Base-by-base conservation (phyloP, 2,797 vertebrate species). In the Monodelphis domestica region DNA sequence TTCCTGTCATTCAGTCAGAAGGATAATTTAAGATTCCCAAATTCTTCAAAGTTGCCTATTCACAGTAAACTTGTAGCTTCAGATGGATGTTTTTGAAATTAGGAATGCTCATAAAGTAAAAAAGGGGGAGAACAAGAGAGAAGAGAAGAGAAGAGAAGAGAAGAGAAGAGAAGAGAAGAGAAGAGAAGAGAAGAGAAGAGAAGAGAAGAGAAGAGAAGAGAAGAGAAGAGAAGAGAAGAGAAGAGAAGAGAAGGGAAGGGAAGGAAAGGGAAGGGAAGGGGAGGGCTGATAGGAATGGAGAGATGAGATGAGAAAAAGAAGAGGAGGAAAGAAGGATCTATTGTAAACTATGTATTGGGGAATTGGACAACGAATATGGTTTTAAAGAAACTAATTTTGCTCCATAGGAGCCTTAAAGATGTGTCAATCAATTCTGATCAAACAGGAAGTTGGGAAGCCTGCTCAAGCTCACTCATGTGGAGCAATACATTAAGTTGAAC, bases 361-460 rank as follows among this genome's bases (percentile, higher is more conserved):
- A 95, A 90, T 87, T 11, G 92, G 92, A 96, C 88, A 94, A 89
- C 97, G 95, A 93, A 94, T 90, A 89, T 94, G 54, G 89, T 54
- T 92, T 97, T 91, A 89, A 30, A 96, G 91, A 93, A 97, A 96
- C 54, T 53, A 87, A 92, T 38, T 93, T 91, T 54, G 56, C 91
- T 29, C 14, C 53, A 45, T 52, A 89, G 21, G 95, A 88, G 88
- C 90, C 95, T 95, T 92, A 92, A 95, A 96, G 94, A 91, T 28
- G 9, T 9, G 94, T 94, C 94, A 70, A 53, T 97, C 89, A 96
- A 33, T 92, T 89, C 54, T 45, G 95, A 90, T 89, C 94, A 90
- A 95, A 95, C 95, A 97, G 94, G 96, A 97, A 95, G 90, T 94
- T 94, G 28, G 89, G 89, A 94, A 96, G 96, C 55, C 57, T 52